Base-by-base conservation (phyloP, 1,140 invertebrate species). In the Lucilia cuprina region DNA sequence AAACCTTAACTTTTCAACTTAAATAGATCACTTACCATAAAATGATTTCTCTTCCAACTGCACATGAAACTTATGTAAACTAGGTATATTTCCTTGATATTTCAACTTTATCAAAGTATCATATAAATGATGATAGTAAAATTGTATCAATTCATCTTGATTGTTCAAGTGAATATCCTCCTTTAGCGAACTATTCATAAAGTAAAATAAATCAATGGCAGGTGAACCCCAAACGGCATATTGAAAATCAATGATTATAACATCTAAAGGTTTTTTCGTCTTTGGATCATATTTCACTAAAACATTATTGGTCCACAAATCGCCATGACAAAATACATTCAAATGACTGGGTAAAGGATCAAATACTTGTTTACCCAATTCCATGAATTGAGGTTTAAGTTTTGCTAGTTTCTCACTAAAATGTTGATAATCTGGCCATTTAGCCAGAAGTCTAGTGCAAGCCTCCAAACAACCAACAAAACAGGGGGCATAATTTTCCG, bases 301-400 rank as follows among this genome's bases (percentile, higher is more conserved):
- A 86, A 95, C 93, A 87, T 95, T 95, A 85, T 94, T 95, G 0
- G 93, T 91, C 94, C 94, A 95, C 14, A 92, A 91, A 88, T 95
- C 94, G 12, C 94, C 94, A 70, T 95, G 94, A 83, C 92, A 93
- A 65, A 95, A 89, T 1, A 94, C 94, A 85, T 93, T 92, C 74
- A 94, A 93, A 60, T 93, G 92, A 14, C 92, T 90, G 0, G 91
- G 85, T 5, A 92, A 83, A 1, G 86, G 74, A 74, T 90, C 90
- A 7, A 91, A 91, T 10, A 87, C 83, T 0, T 86, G 75, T 78
- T 88, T 89, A 19, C 89, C 89, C 80, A 89, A 70, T 74, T 91
- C 89, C 87, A 90, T 88, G 35, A 90, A 89, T 17, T 87, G 82
- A 2, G 87, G 84, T 21, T 84, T 7, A 5, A 91, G 65, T 5